These are phyloP conservation scores for Equus przewalskii DNA, from an alignment of 2,113 vertebrate genomes.

Conservation along the genomic window DNA sequence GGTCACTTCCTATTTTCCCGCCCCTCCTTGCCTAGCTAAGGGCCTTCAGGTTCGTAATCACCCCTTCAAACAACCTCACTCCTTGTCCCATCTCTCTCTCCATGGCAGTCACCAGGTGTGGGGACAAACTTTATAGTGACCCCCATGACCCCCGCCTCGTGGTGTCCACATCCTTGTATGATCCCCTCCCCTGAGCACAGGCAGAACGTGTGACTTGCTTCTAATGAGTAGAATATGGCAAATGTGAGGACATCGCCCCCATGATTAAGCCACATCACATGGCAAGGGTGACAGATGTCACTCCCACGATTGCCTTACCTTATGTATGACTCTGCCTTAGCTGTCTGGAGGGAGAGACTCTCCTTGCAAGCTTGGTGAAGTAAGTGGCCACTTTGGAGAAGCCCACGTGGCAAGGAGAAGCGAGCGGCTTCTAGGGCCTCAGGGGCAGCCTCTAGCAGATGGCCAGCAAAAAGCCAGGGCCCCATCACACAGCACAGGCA, in stretches of 20 bases:
- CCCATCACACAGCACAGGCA: not conserved
- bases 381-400: not conserved
- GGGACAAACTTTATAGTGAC: not conserved
- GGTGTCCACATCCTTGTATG: not conserved
- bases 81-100: not conserved
- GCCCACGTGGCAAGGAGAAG: too few relatives aligned
- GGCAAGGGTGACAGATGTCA: not conserved
- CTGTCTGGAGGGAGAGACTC: not conserved
- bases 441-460: not conserved
- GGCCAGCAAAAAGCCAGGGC: not conserved
- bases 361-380: not conserved
- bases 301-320: not conserved
- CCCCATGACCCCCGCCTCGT: not conserved
- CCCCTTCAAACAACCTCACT: not conserved
- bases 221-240: not conserved
- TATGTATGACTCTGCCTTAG: not conserved
- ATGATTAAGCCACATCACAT: too few relatives aligned
- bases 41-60: not conserved
- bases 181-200: too few relatives aligned
- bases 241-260: not conserved
- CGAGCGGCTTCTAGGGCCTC: not conserved
- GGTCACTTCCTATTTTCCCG: not conserved
- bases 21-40: constrained; percentile 57
- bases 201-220: not conserved
- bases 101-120: not conserved